Conservation (phyloP, 2,113 vertebrate species). For the Echinops telfairi region DNA sequence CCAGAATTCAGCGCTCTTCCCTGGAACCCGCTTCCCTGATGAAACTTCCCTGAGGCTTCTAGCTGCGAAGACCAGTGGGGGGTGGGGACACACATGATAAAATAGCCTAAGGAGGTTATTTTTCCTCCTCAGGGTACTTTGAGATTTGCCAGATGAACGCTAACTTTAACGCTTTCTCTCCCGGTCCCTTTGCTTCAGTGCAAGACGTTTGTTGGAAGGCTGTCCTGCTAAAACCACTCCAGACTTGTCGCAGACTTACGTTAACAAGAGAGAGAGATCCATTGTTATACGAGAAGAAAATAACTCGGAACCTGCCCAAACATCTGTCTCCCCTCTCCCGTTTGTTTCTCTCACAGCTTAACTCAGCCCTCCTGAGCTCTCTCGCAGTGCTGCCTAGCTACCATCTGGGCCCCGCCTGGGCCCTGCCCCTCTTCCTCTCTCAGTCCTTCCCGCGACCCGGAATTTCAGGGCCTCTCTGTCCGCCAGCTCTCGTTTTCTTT, state of each 20-base stretch:
- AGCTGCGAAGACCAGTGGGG: no score
- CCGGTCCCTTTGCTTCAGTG: not conserved
- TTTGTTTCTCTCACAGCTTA: not conserved
- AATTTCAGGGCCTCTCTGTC: not conserved
- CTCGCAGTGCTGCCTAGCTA: not conserved
- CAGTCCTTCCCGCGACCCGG: not conserved
- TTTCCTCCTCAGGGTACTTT: not conserved
- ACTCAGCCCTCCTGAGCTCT: no score
- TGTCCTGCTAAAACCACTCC: constrained; percentile 14
- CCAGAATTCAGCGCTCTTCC: not conserved
- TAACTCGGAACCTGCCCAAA: not conserved
- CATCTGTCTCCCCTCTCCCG: not conserved
- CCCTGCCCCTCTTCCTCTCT: not conserved
- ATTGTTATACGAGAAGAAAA: not conserved
- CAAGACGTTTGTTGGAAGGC: constrained; percentile 45
- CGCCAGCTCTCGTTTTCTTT: not conserved
- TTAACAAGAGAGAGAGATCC: not conserved
- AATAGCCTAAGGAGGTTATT: not conserved
- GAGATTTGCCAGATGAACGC: constrained; percentile 10
- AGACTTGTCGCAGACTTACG: constrained; percentile 16
- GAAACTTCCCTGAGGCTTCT: not conserved
- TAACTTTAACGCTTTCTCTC: not conserved
- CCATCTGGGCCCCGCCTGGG: not conserved
- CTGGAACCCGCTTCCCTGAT: not conserved
- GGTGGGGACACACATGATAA: not conserved